These are phyloP conservation scores for Geopemphigus sp. DNA, from an alignment of 1,140 invertebrate species.

Conservation along the genomic window DNA sequence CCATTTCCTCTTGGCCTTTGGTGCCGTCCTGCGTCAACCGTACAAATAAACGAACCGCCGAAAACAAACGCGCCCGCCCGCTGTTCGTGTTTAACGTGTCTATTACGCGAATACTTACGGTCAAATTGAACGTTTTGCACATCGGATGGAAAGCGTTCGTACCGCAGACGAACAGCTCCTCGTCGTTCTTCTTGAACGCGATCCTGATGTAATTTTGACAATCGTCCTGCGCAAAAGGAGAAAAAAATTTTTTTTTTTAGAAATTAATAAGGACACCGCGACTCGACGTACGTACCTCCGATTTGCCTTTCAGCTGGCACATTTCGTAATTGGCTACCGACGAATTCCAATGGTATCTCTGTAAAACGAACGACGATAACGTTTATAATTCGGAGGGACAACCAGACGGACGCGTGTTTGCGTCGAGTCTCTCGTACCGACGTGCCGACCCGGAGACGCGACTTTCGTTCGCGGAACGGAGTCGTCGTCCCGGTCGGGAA, in stretches of 20 bases:
- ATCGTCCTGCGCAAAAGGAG: slow-evolving; percentile 62
- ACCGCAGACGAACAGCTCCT: slow-evolving; percentile 84
- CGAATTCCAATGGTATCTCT: slow-evolving; percentile 34
- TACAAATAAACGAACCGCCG: too few species aligned
- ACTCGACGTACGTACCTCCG: slow-evolving; percentile 11
- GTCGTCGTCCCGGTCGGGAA: too few species aligned
- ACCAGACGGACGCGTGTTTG: too few species aligned
- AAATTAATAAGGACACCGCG: too few species aligned
- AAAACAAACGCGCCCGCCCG: slow-evolving; percentile 17
- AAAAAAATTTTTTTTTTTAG: too few species aligned
- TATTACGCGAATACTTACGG: background rate
- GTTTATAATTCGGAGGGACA: too few species aligned
- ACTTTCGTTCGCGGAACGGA: too few species aligned
- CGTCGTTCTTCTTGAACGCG: slow-evolving; percentile 68
- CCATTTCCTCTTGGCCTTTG: slow-evolving; percentile 63
- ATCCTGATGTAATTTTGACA: slow-evolving; percentile 97
- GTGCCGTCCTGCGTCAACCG: slow-evolving; percentile 45
- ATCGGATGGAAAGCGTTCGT: slow-evolving; percentile 95
- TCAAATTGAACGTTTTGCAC: slow-evolving; percentile 73
- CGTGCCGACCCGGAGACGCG: too few species aligned
- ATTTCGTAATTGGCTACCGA: slow-evolving; percentile 43
- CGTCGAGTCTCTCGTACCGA: too few species aligned
- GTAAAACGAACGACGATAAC: background rate
- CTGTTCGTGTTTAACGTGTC: too few species aligned
- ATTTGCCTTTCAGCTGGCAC: slow-evolving; percentile 46